These are phyloP conservation scores for Melanotus villosus DNA, from an alignment of 2,888 invertebrate species.

Conservation along the genomic window DNA sequence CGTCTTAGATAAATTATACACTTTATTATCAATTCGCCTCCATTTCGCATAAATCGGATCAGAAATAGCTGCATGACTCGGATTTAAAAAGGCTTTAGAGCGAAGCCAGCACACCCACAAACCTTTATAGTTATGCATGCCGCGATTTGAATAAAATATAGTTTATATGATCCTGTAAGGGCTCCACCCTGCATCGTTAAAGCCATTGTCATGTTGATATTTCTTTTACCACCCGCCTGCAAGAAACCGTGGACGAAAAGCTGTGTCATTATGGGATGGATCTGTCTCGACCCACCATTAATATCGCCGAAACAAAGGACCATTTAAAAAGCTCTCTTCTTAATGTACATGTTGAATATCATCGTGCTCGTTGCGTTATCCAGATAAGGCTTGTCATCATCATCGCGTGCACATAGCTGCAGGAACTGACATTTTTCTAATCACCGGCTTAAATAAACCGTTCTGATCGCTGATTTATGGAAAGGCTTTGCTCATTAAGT, in stretches of 20 bases:
- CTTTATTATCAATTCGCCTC: slow-evolving; percentile 40
- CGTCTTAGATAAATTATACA: slow-evolving; percentile 41
- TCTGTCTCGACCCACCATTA: slow-evolving; percentile 36
- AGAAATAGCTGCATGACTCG: slow-evolving; percentile 29
- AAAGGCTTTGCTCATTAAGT: neutral
- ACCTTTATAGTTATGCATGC: slow-evolving; percentile 31
- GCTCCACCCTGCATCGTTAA: slow-evolving; percentile 49
- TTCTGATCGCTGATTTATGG: neutral
- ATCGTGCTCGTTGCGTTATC: slow-evolving; percentile 9
- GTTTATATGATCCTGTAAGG: slow-evolving; percentile 34
- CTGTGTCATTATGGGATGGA: slow-evolving; percentile 46
- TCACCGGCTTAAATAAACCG: neutral
- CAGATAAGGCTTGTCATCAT: slow-evolving; percentile 21
- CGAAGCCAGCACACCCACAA: slow-evolving; percentile 19
- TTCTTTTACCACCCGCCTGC: slow-evolving; percentile 51
- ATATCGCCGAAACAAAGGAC: slow-evolving; percentile 42
- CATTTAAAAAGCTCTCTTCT: slow-evolving; percentile 29
- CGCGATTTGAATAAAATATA: slow-evolving; percentile 44
- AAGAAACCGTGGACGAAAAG: slow-evolving; percentile 37
- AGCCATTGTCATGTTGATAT: slow-evolving; percentile 53
- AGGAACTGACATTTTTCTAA: neutral
- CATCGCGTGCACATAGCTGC: neutral
- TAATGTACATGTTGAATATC: slow-evolving; percentile 20
- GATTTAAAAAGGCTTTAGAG: neutral
- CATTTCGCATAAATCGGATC: slow-evolving; percentile 43